A percentile compares a stretch with the other conserved stretches of the same genome.
Conservation (phyloP, 2,888 invertebrate genomes). For the Tetragnatha montana region DNA sequence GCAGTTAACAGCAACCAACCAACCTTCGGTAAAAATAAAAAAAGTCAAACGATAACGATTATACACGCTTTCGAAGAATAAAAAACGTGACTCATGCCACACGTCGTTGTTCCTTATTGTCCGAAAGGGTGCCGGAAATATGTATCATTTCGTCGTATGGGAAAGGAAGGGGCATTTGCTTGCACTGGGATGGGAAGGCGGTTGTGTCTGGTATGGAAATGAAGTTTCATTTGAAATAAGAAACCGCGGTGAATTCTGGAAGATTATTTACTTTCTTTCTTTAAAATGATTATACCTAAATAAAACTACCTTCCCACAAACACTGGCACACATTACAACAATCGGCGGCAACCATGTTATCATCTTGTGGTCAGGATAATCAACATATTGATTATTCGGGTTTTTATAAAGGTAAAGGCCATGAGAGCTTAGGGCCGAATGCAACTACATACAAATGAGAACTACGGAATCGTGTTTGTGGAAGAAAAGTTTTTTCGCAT, state of each 20-base stretch:
- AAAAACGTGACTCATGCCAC: constrained; percentile 39
- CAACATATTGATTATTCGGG: too few species aligned
- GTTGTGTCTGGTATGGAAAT: not conserved
- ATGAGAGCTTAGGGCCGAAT: too few species aligned
- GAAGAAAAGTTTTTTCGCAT: too few species aligned
- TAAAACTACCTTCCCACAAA: not conserved
- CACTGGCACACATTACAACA: not conserved
- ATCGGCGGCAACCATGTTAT: not conserved
- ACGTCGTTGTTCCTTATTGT: constrained; percentile 33
- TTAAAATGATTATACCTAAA: not conserved
- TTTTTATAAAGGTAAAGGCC: too few species aligned
- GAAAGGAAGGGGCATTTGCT: not conserved
- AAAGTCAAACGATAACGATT: constrained; percentile 6
- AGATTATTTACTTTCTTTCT: constrained; percentile 7
- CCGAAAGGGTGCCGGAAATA: constrained; percentile 16
- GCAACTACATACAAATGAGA: too few species aligned
- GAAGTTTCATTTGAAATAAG: not conserved
- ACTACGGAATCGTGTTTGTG: too few species aligned
- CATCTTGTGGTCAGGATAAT: too few species aligned
- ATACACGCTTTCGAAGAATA: constrained; percentile 46
- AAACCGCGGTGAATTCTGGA: not conserved
- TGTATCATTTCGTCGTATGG: not conserved
- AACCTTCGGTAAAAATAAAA: constrained; percentile 35
- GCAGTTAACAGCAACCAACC: not conserved
- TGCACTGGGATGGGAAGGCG: not conserved